These are phyloP conservation scores for Crioceris asparagi DNA, from an alignment of 2,888 invertebrate genomes.

Conservation along the genomic window DNA sequence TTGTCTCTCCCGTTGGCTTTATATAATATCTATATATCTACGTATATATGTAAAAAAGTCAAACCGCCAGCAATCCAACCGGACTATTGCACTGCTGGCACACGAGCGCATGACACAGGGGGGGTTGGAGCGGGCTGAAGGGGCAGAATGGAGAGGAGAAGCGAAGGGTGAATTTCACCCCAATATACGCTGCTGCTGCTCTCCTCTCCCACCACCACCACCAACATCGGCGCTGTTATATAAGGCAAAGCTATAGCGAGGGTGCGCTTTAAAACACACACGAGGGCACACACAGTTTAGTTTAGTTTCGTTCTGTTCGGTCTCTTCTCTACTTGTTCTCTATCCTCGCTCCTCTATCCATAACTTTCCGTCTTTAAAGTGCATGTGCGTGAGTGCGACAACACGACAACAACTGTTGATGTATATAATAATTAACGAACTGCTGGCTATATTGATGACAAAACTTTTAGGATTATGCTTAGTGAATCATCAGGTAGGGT, in stretches of 20 bases:
- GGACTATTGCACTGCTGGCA: no score
- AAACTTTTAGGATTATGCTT: no score
- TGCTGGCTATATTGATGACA: no score
- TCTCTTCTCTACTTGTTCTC: constrained; percentile 33
- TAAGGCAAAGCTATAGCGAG: constrained; percentile 39
- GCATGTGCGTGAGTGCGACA: constrained; percentile 15
- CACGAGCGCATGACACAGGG: no score
- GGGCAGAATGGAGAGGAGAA: constrained; percentile 13
- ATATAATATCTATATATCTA: no score
- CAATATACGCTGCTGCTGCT: no score
- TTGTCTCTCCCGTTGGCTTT: no score
- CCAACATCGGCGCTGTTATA: constrained; percentile 31
- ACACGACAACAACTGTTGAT: constrained; percentile 5
- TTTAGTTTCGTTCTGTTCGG: constrained; percentile 38
- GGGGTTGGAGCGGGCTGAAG: constrained; percentile 14
- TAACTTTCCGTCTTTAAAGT: constrained; percentile 17
- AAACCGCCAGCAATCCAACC: no score
- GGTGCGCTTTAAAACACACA: constrained; percentile 43
- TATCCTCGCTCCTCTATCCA: constrained; percentile 16
- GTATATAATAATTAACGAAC: no score
- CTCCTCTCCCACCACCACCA: constrained; percentile 12
- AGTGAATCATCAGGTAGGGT: no score
- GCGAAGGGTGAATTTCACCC: constrained; percentile 22
- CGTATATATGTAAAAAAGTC: no score
- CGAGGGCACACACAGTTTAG: constrained; percentile 48